Evolutionary conservation across 2,888 invertebrate genomes (phyloP).

Genomic region (Megamerina dolium): DNA sequence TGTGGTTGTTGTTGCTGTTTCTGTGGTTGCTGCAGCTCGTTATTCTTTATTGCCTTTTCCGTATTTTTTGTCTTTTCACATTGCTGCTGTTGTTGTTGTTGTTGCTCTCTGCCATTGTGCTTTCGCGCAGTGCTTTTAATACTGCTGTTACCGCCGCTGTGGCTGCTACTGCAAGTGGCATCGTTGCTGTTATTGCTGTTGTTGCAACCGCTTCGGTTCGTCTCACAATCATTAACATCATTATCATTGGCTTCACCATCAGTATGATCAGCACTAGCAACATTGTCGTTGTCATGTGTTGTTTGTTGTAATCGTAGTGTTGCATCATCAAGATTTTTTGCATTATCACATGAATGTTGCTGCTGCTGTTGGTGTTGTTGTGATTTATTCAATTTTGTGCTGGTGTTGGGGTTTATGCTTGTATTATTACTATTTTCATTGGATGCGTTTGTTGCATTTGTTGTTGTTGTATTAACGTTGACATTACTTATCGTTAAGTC

Average conservation of each 20-base stretch:
- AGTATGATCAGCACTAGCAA: background rate
- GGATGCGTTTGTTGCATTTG: constrained; percentile 23
- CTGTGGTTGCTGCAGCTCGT: constrained; percentile 10
- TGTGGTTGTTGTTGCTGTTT: constrained; percentile 1
- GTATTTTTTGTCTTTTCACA: constrained; percentile 15
- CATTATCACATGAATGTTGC: constrained; percentile 18
- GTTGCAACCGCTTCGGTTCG: background rate
- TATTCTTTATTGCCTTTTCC: constrained; percentile 17
- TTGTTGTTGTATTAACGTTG: constrained; percentile 12
- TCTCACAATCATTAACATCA: background rate
- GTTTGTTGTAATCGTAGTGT: background rate
- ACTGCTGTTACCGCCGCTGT: background rate
- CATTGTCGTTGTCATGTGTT: background rate
- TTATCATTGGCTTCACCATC: constrained; percentile 1
- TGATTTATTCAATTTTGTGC: no score
- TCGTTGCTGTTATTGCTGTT: constrained; percentile 6
- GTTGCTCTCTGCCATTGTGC: no score
- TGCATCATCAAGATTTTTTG: background rate
- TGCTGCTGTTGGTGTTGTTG: constrained; percentile 20
- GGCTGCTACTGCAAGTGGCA: constrained; percentile 6
- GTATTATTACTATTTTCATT: no score
- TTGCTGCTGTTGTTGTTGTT: constrained; percentile 17
- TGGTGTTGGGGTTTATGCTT: no score
- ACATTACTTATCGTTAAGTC: constrained; percentile 18
- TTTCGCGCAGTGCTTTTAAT: no score